These are phyloP conservation scores for Platichthys stellatus DNA, from an alignment of 2,113 vertebrate species.

Conservation along the genomic window DNA sequence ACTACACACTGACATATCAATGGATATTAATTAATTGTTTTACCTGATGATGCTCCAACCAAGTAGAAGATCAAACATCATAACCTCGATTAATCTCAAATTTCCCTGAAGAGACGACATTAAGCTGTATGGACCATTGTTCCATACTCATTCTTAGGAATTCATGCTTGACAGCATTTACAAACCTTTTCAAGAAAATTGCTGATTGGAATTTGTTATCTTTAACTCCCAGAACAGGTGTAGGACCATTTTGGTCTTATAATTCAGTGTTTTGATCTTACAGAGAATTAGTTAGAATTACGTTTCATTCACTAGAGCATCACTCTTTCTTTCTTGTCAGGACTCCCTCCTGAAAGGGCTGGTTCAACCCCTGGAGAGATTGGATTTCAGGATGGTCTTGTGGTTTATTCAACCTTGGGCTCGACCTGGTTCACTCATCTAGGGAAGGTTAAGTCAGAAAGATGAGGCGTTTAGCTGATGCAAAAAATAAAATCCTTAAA, in stretches of 20 bases:
- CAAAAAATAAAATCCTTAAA: not conserved
- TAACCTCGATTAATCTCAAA: too few relatives aligned
- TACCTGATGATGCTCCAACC: too few relatives aligned
- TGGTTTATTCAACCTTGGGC: not conserved
- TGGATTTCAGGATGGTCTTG: not conserved
- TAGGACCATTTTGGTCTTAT: not conserved
- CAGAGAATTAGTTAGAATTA: not conserved
- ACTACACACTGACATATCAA: too few relatives aligned
- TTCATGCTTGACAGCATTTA: too few relatives aligned
- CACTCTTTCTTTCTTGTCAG: too few relatives aligned
- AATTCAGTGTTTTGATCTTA: not conserved
- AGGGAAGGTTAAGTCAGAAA: not conserved
- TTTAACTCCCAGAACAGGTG: not conserved
- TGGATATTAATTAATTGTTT: too few relatives aligned
- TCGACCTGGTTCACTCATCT: not conserved
- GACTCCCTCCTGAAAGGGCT: conserved; percentile 3
- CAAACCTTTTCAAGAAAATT: too few relatives aligned
- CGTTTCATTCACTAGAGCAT: too few relatives aligned
- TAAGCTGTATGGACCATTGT: too few relatives aligned
- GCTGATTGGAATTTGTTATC: not conserved
- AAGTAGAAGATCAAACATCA: too few relatives aligned
- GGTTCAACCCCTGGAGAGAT: not conserved
- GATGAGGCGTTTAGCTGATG: not conserved
- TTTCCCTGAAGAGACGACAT: too few relatives aligned
- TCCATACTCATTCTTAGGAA: too few relatives aligned